Conservation (phyloP, 1,140 invertebrate genomes). For the Zaprionus africanus region DNA sequence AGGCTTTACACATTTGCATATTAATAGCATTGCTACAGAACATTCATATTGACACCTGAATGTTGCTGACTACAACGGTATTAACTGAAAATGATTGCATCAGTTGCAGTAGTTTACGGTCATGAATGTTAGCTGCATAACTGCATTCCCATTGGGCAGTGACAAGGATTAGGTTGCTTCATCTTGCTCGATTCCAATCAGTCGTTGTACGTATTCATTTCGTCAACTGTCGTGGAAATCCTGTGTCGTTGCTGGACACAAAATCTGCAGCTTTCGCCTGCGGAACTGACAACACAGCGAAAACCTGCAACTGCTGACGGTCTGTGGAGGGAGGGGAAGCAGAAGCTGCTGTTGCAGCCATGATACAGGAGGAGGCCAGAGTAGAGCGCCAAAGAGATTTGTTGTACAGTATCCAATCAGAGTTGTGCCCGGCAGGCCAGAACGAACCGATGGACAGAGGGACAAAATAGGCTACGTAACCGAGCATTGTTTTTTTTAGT, state of each 20-base stretch:
- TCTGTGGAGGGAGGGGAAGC: neutral
- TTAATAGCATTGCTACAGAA: neutral
- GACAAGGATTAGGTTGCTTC: slow-evolving; percentile 33
- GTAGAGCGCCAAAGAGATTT: slow-evolving; percentile 16
- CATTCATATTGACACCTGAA: neutral
- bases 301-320: slow-evolving; percentile 34
- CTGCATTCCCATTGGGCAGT: neutral
- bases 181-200: slow-evolving; percentile 38
- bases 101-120: neutral
- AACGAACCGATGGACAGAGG: neutral
- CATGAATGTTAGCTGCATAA: neutral
- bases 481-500: slow-evolving; percentile 43
- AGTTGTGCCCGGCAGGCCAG: slow-evolving; percentile 22
- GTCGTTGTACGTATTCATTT: neutral
- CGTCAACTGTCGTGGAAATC: slow-evolving; percentile 9
- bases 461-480: slow-evolving; percentile 22
- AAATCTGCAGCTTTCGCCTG: slow-evolving; percentile 41
- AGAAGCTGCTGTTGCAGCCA: slow-evolving; percentile 50
- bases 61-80: neutral
- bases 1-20: neutral
- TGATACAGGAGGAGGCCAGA: slow-evolving; percentile 7
- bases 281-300: slow-evolving; percentile 44
- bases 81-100: neutral
- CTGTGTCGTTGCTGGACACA: slow-evolving; percentile 26
- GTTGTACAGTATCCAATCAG: slow-evolving; percentile 38